Conservation (phyloP, 1,140 invertebrate species). For the Anoplolepis gracilipes region DNA sequence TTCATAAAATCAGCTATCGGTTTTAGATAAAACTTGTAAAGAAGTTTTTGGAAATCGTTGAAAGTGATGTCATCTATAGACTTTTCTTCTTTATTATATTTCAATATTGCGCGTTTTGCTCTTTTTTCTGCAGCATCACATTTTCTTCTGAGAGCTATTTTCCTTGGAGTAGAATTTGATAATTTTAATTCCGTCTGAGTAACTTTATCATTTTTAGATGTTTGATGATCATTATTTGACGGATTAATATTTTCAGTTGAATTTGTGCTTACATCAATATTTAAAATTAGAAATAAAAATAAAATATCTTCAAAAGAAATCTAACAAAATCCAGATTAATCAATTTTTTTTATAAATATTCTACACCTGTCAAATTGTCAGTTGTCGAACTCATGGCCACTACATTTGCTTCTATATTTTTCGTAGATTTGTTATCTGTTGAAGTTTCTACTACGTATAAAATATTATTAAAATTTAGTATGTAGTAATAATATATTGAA, state of each 20-base stretch:
- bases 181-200: conserved; percentile 31
- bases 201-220: conserved; percentile 5
- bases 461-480: conserved; percentile 3
- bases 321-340: not conserved
- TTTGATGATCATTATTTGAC: not conserved
- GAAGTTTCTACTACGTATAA: not conserved
- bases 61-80: conserved; percentile 1
- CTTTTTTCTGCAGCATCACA: conserved; percentile 2
- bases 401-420: not conserved
- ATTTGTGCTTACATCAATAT: not conserved
- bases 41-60: conserved; percentile 10
- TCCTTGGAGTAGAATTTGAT: not conserved
- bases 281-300: conserved; percentile 6
- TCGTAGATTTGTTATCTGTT: not conserved
- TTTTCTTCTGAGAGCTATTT: conserved; percentile 22
- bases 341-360: conserved; percentile 1
- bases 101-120: not conserved
- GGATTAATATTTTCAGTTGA: not conserved
- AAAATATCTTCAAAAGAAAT: not conserved
- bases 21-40: conserved; percentile 34
- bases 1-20: conserved; percentile 26
- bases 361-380: not conserved
- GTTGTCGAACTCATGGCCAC: not conserved
- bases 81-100: not conserved
- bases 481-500: not conserved